These are phyloP conservation scores for Micrasema minimum DNA, from an alignment of 1,140 invertebrate genomes.

Conservation along the genomic window DNA sequence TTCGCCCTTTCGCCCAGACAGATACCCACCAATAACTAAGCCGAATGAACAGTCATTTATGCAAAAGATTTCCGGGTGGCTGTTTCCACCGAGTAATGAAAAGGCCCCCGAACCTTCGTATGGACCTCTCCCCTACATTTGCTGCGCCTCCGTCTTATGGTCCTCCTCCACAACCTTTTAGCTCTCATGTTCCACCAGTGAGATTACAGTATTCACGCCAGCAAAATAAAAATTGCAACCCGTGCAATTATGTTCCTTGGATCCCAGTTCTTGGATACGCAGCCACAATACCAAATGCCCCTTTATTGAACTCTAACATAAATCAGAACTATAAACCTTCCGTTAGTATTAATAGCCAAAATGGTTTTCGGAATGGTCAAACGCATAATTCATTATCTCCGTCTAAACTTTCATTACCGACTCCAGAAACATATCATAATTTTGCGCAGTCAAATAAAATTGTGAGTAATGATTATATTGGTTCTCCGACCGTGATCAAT, in stretches of 20 bases:
- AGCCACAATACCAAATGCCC: too few relatives aligned
- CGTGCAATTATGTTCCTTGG: constrained; percentile 83
- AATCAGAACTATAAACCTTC: constrained; percentile 14
- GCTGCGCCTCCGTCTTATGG: constrained; percentile 11
- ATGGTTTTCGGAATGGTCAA: neutral
- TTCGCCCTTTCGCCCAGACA: constrained; percentile 32
- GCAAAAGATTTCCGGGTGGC: constrained; percentile 65
- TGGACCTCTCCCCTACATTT: constrained; percentile 5
- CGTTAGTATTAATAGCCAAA: neutral
- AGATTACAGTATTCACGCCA: constrained; percentile 30
- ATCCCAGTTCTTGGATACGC: constrained; percentile 72
- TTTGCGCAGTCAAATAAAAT: constrained; percentile 49
- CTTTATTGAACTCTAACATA: constrained; percentile 42
- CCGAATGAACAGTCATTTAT: constrained; percentile 58
- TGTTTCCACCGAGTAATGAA: constrained; percentile 55
- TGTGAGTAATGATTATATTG: constrained; percentile 48
- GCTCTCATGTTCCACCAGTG: constrained; percentile 26
- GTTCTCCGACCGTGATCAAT: constrained; percentile 15
- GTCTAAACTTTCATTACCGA: constrained; percentile 47
- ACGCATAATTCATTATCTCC: constrained; percentile 41
- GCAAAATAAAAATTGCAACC: constrained; percentile 69
- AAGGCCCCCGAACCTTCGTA: constrained; percentile 14
- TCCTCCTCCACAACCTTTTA: constrained; percentile 9
- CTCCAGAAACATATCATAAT: constrained; percentile 35
- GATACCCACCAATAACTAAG: constrained; percentile 39